phyloP scores from a whole-genome alignment of 2,113 vertebrate species.

The Callocephalon fimbriatum region DNA sequence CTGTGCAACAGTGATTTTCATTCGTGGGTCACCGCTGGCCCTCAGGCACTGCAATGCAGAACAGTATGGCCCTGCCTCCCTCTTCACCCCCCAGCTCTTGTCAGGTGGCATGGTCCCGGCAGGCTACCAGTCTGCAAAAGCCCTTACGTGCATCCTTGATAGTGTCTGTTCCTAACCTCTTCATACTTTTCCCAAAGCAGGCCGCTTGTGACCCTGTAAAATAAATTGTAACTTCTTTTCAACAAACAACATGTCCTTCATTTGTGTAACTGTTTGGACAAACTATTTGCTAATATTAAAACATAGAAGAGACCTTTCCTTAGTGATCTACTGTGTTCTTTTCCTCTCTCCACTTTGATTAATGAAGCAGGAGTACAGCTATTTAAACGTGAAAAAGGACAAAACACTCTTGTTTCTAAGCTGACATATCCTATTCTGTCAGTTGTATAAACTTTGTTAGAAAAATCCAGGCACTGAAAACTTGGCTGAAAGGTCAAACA shows the following conservation, averaged over 20 bases:
- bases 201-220: not conserved
- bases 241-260: not conserved
- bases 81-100: not conserved
- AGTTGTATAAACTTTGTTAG: not conserved
- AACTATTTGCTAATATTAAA: not conserved
- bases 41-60: fast-evolving
- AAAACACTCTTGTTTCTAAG: not conserved
- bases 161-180: not conserved
- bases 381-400: not conserved
- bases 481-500: not conserved
- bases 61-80: not conserved
- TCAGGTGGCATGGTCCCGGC: not conserved
- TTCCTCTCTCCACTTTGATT: not conserved
- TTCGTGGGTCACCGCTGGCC: fast-evolving
- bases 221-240: not conserved
- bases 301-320: not conserved
- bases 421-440: not conserved
- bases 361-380: not conserved
- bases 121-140: not conserved
- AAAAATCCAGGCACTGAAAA: not conserved
- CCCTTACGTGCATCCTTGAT: not conserved
- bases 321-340: not conserved
- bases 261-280: not conserved
- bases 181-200: not conserved
- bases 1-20: not conserved